A percentile compares a stretch with the other conserved stretches of the same genome.
These are phyloP conservation scores for Saguinus midas DNA, from an alignment of 2,113 vertebrate species.

Conservation along the genomic window DNA sequence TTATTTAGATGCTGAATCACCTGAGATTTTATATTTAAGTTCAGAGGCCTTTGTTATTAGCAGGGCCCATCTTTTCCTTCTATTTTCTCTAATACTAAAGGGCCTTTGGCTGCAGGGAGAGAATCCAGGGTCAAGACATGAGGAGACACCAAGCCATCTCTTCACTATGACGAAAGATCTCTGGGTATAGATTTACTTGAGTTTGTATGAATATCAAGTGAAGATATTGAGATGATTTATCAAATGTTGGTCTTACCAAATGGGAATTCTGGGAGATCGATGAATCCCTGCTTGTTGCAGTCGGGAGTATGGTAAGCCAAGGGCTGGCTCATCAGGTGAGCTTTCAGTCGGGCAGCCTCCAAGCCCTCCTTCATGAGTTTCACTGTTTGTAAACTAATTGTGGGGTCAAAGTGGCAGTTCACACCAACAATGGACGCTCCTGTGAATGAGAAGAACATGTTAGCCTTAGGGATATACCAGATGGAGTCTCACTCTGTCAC, in stretches of 20 bases:
- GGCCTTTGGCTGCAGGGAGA: neutral
- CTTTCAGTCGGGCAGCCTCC: slow-evolving; percentile 91
- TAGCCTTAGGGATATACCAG: neutral
- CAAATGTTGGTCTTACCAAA: slow-evolving; percentile 87
- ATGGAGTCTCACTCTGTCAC: too few species aligned
- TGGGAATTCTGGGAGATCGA: slow-evolving; percentile 97
- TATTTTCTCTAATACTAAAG: neutral
- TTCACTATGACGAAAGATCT: neutral
- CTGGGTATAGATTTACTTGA: neutral
- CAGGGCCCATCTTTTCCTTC: neutral
- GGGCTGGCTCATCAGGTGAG: slow-evolving; percentile 94
- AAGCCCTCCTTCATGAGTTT: slow-evolving; percentile 95
- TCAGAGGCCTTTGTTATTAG: neutral
- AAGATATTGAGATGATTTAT: neutral
- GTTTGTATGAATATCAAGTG: neutral
- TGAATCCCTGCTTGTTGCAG: slow-evolving; percentile 95
- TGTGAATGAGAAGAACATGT: slow-evolving; percentile 70
- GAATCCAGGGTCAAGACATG: neutral
- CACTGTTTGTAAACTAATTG: slow-evolving; percentile 89
- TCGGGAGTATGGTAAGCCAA: slow-evolving; percentile 96
- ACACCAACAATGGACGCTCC: slow-evolving; percentile 95
- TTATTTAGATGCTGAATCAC: neutral
- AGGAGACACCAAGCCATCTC: neutral
- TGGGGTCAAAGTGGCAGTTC: slow-evolving; percentile 98
- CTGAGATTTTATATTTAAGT: neutral